Evolutionary conservation across 2,797 vertebrate species (phyloP).

Genomic region (Sebastes vulpes): DNA sequence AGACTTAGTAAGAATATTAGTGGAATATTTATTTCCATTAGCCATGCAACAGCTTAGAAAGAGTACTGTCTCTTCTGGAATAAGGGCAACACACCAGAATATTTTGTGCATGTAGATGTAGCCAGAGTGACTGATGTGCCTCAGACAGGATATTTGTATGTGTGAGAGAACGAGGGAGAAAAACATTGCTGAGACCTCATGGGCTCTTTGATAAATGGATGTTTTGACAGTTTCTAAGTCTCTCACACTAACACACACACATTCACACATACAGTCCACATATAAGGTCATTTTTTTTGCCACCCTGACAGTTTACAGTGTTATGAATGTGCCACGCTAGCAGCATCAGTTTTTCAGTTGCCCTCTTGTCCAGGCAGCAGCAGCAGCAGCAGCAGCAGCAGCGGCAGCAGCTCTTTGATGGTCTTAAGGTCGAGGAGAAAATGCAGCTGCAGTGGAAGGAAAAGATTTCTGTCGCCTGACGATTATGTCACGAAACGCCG

Average conservation of each 20-base stretch:
- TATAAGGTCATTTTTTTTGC: conserved; percentile 42
- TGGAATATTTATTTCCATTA: neutral
- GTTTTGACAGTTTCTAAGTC: conserved; percentile 56
- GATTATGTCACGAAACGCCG: conserved; percentile 12
- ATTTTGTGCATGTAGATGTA: neutral
- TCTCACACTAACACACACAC: conserved; percentile 11
- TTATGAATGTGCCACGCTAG: conserved; percentile 46
- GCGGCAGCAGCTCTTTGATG: conserved; percentile 37
- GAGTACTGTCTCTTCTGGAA: neutral
- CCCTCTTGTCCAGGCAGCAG: conserved; percentile 22
- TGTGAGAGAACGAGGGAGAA: neutral
- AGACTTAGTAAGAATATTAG: neutral
- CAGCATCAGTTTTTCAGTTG: conserved; percentile 39
- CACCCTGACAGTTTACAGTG: conserved; percentile 44
- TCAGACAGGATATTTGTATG: neutral
- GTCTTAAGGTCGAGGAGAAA: conserved; percentile 36
- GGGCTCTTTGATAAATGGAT: conserved; percentile 68
- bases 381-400: neutral
- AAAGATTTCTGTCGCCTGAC: neutral
- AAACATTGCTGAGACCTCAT: conserved; percentile 32
- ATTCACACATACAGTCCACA: conserved; percentile 17
- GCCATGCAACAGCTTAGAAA: neutral
- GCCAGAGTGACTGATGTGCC: neutral
- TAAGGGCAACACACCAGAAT: neutral
- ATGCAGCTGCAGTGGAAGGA: conserved; percentile 15